A percentile compares a stretch with the other conserved stretches of the same genome.
phyloP scores from a whole-genome alignment of 1,140 invertebrate species.

The Ectropis grisescens region DNA sequence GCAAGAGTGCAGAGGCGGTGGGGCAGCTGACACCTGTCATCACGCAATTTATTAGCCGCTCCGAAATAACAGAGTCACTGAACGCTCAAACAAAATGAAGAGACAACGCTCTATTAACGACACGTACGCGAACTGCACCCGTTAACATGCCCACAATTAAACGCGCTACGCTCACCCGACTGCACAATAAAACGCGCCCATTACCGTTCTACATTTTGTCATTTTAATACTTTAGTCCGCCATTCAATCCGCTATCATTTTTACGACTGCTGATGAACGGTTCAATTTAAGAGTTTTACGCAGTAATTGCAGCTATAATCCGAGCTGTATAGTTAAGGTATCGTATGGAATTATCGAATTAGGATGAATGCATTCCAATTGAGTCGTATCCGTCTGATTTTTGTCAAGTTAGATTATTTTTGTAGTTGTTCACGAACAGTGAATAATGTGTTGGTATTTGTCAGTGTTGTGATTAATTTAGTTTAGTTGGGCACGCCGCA shows the following conservation, averaged over 20 bases:
- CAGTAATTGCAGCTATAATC: constrained; percentile 10
- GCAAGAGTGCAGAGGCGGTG: constrained; percentile 66
- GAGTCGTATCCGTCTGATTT: too few relatives aligned
- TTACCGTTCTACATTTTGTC: constrained; percentile 12
- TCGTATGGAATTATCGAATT: too few relatives aligned
- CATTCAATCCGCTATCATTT: constrained; percentile 16
- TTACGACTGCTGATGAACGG: constrained; percentile 16
- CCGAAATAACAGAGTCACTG: constrained; percentile 63
- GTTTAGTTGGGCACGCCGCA: constrained; percentile 27
- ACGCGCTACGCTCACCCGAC: constrained; percentile 32
- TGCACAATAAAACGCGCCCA: constrained; percentile 17
- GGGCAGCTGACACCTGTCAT: constrained; percentile 68
- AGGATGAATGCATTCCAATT: too few relatives aligned
- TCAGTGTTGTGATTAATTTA: constrained; percentile 39
- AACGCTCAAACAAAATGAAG: constrained; percentile 61
- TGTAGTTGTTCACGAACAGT: too few relatives aligned
- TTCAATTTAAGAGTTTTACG: constrained; percentile 13
- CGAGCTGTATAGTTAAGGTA: too few relatives aligned
- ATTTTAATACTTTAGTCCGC: constrained; percentile 14
- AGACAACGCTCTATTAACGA: constrained; percentile 61
- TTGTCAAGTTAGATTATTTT: too few relatives aligned
- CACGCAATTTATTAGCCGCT: constrained; percentile 66
- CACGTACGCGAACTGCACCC: constrained; percentile 36
- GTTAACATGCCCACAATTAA: constrained; percentile 43
- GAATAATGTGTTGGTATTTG: constrained; percentile 42